Conservation (phyloP, 2,797 vertebrate species). For the Cuculus canorus region DNA sequence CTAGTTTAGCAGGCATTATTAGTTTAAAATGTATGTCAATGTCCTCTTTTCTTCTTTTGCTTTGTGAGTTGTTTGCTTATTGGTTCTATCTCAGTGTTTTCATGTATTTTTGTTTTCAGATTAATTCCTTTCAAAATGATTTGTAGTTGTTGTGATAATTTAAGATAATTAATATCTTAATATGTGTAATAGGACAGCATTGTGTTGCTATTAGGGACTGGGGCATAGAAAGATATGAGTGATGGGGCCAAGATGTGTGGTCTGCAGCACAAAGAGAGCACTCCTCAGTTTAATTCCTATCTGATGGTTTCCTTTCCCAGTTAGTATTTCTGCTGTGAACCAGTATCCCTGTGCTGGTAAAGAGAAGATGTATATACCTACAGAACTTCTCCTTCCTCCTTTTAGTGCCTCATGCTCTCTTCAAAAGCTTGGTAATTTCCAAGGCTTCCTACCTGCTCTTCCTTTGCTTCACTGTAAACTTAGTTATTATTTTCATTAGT, state of each 20-base stretch:
- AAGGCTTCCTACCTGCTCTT: background rate
- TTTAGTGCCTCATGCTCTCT: background rate
- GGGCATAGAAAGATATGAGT: background rate
- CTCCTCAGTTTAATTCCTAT: background rate
- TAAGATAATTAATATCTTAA: background rate
- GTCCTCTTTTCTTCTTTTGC: background rate
- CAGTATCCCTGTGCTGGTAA: background rate
- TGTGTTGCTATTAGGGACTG: background rate
- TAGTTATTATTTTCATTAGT: conserved; percentile 12
- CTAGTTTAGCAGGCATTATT: background rate
- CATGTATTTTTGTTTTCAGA: background rate
- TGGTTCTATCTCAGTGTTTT: background rate
- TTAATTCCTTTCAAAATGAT: background rate
- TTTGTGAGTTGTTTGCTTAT: background rate
- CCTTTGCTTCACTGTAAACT: conserved; percentile 19
- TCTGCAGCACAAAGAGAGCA: background rate
- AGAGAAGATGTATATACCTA: background rate
- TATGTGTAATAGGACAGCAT: background rate
- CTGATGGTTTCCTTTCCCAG: background rate
- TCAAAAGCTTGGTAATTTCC: background rate
- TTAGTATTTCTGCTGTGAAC: background rate
- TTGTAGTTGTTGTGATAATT: background rate
- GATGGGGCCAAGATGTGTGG: background rate
- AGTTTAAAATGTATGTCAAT: background rate
- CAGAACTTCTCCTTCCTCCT: background rate